Conservation (phyloP, 2,113 vertebrate species). For the Muntiacus muntjak region DNA sequence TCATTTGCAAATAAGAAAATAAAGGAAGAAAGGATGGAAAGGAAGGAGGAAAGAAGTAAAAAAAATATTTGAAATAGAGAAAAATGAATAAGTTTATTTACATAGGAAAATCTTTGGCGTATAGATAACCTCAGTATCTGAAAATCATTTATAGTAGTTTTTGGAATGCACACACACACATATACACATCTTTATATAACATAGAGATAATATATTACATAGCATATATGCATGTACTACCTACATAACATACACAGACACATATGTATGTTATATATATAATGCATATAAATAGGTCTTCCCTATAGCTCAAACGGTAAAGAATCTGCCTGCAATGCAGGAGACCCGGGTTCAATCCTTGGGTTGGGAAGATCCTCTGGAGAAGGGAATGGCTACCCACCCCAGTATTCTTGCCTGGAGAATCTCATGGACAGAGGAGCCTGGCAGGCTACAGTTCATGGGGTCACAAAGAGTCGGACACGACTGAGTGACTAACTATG, state of each 20-base stretch:
- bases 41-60: neutral
- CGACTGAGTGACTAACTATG: too few relatives aligned
- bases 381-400: too few relatives aligned
- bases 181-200: neutral
- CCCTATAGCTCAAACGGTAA: too few relatives aligned
- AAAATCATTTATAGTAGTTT: neutral
- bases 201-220: neutral
- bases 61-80: neutral
- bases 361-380: too few relatives aligned
- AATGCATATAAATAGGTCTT: neutral
- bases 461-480: too few relatives aligned
- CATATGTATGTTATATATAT: neutral
- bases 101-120: neutral
- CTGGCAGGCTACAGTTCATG: too few relatives aligned
- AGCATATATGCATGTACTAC: neutral
- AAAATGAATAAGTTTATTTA: neutral
- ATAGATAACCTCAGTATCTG: neutral
- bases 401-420: too few relatives aligned
- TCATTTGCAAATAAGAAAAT: slow-evolving; percentile 14
- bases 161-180: neutral
- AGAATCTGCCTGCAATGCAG: too few relatives aligned
- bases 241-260: neutral
- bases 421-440: too few relatives aligned
- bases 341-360: too few relatives aligned
- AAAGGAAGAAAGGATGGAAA: neutral